A percentile compares a stretch with the other conserved stretches of the same genome.
phyloP scores from a whole-genome alignment of 1,140 invertebrate species.

The Probaryconus sp. region DNA sequence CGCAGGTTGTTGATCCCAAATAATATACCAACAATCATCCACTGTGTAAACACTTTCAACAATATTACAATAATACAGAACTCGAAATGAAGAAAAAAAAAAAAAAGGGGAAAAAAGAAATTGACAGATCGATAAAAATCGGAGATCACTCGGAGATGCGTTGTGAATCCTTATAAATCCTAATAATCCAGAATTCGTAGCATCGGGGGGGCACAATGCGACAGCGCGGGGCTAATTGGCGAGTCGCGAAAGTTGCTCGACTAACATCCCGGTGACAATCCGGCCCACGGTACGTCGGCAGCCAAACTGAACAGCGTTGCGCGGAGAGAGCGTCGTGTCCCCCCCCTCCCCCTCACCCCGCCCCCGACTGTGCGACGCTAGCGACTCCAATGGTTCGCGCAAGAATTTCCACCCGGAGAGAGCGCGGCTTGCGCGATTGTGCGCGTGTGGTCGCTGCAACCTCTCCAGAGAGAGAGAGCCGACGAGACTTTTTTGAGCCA shows the following conservation, averaged over 20 bases:
- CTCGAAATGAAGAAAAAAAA: too few relatives aligned
- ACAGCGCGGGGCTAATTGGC: slow-evolving; percentile 19
- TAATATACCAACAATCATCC: slow-evolving; percentile 51
- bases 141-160: too few relatives aligned
- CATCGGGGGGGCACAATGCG: slow-evolving; percentile 9
- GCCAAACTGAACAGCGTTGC: slow-evolving; percentile 71
- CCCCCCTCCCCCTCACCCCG: slow-evolving; percentile 53
- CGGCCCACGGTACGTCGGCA: slow-evolving; percentile 71
- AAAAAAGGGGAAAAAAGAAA: too few relatives aligned
- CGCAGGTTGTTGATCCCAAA: slow-evolving; percentile 27
- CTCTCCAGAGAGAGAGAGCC: slow-evolving; percentile 48
- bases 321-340: slow-evolving; percentile 70
- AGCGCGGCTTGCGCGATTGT: neutral
- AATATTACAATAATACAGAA: slow-evolving; percentile 14
- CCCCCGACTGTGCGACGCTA: slow-evolving; percentile 16
- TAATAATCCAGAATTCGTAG: too few relatives aligned
- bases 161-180: too few relatives aligned
- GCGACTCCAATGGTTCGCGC: slow-evolving; percentile 46
- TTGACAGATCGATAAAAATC: too few relatives aligned
- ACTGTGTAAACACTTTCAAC: slow-evolving; percentile 50
- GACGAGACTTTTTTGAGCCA: slow-evolving; percentile 41
- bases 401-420: slow-evolving; percentile 34
- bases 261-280: slow-evolving; percentile 62
- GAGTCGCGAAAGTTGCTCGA: slow-evolving; percentile 57
- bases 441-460: slow-evolving; percentile 34